Base-by-base conservation (phyloP, 2,797 vertebrate genomes). In the Buphagus erythrorhynchus region DNA sequence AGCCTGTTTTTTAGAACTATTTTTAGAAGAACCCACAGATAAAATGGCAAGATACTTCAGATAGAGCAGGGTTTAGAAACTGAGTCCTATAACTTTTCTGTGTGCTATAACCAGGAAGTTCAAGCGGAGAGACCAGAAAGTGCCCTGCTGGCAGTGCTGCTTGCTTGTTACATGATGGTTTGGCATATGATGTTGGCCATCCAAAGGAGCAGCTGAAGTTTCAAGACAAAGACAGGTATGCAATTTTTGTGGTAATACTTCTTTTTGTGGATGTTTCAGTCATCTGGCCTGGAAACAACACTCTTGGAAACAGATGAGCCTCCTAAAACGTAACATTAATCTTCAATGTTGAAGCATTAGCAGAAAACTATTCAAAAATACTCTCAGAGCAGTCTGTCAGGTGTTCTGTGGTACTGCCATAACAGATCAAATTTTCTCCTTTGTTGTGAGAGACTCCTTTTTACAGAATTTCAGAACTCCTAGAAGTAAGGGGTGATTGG, bases 61-160 rank as follows among this genome's bases (percentile, higher is more conserved):
- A 24, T 43, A 62, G 43, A 55, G 35, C 57, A 40, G 46, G 5
- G 8, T 31, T 63, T 90, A 71, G 26, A 59, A 59, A 33, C 6
- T 2, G 35, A 69, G 13, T 55, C 15, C 15, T 90, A 0, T 67
- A 31, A 74, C 71, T 62, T 88, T 90, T 76, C 49, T 88, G 0
- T 88, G 3, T 91, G 38, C 58, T 77, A 0, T 86, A 6, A 95
- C 79, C 86, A 74, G 97, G 97, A 78, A 88, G 35, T 6, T 83
- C 96, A 20, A 95, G 79, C 20, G 97, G 75, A 7, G 89, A 95
- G 74, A 93, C 97, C 35, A 80, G 33, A 4, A 88, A 4, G 25
- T 99, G 99, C 94, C 98, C 98, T 4, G 35, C 82, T 13, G 98
- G 95, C 14, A 98, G 99, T 10, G 98, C 99, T 5, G 99, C 99